Evolutionary conservation across 2,888 invertebrate species (phyloP), one percentile per base, ranked within the genome.

Genomic region (Orchestes rusci): DNA sequence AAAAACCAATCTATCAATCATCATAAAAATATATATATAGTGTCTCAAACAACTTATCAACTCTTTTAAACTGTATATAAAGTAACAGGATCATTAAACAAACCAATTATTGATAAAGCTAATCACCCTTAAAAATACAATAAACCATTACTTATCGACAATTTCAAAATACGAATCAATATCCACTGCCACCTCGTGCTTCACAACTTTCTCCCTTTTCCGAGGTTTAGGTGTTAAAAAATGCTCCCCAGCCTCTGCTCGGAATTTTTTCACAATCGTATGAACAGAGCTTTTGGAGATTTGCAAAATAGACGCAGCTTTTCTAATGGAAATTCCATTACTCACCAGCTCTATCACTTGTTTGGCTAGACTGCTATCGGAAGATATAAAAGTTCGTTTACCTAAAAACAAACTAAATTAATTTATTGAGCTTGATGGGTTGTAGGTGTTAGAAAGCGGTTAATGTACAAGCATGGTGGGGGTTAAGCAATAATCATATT

Each of bases 201-300:
- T 23, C 10, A 10, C 23, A 7, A 15, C 16, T 27, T 44, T 39
- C n/a, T 16, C 10, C 18, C 13, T 34, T 28, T 27, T 34, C 12
- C n/a, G 18, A 12, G 16, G 1, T 19, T n/a, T 17, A 7, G 31
- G 5, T 13, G 39, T 39, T 17, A 48, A 20, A 40, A 48, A 40
- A 36, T 39, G 43, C 2, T 10, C 7, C 7, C 40, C 40, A 20
- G 36, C 13, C 3, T 15, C n/a, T 3, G 38, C 40, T 10, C 49
- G n/a, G 20, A 33, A 43, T 28, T 43, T 45, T 28, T 45, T 45
- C 10, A 49, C 32, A n/a, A 49, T 45, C 4, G 49, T 39, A 12
- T 49, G 45, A 4, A 51, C 45, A 4, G 51, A 46, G 16, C 45
- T 48, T 40, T 43, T 45, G 20, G 48, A 45, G 20, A 51, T 46